Evolutionary conservation across 1,140 invertebrate genomes (phyloP).

Genomic region (Papilio dardanus): DNA sequence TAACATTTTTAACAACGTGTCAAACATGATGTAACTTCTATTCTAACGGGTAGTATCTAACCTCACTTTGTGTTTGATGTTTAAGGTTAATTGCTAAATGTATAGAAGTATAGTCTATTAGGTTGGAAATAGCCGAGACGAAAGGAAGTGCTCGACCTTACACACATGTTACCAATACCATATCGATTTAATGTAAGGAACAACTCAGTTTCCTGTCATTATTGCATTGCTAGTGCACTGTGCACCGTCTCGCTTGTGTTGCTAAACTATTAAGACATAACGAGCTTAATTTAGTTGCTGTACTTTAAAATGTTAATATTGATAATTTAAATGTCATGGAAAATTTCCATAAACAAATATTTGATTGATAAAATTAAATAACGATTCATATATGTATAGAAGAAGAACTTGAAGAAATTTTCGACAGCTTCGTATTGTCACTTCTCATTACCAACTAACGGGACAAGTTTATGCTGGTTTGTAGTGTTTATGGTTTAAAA

Average conservation of each 20-base stretch:
- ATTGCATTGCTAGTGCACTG: conserved; percentile 45
- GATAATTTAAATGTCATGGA: neutral
- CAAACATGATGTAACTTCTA: neutral
- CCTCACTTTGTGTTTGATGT: conserved; percentile 31
- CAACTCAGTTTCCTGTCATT: conserved; percentile 64
- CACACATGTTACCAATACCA: conserved; percentile 52
- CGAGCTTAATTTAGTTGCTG: conserved; percentile 2
- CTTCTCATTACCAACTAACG: neutral
- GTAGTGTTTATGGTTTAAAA: neutral
- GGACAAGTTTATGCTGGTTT: conserved; percentile 22
- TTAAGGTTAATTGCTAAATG: neutral
- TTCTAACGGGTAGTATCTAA: neutral
- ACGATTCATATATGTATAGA: too few relatives aligned
- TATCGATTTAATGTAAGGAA: conserved; percentile 61
- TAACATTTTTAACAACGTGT: neutral
- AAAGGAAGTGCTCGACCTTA: conserved; percentile 58
- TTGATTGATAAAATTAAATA: too few relatives aligned
- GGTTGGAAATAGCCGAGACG: conserved; percentile 23
- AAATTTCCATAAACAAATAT: neutral
- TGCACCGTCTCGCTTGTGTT: neutral
- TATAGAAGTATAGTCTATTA: neutral
- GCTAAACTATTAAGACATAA: conserved; percentile 10
- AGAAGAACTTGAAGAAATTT: neutral
- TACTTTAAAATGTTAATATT: neutral
- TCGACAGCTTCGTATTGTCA: neutral